These are phyloP conservation scores for Acrocyrtus sp. DNA, from an alignment of 2,888 invertebrate species.

Conservation along the genomic window DNA sequence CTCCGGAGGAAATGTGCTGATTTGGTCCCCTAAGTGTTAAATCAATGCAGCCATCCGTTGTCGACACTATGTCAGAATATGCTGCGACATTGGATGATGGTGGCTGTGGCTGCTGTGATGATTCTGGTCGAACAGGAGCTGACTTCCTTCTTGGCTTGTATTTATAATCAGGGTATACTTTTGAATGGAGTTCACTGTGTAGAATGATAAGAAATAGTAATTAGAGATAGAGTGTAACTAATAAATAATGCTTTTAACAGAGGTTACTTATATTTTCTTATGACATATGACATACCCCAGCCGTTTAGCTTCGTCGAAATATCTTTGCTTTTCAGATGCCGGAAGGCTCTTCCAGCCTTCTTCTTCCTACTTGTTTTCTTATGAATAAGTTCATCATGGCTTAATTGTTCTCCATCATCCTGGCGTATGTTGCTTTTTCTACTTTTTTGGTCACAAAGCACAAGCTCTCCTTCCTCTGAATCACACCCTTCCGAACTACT, in stretches of 20 bases:
- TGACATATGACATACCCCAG: constrained; percentile 40
- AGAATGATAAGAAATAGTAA: constrained; percentile 5
- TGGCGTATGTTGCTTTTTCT: constrained; percentile 1
- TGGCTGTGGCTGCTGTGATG: no score
- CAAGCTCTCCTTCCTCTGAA: constrained; percentile 35
- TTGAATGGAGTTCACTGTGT: constrained; percentile 45
- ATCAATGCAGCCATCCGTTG: constrained; percentile 44
- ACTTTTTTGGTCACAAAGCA: constrained; percentile 21
- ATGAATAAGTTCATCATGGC: constrained; percentile 29
- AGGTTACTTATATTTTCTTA: no score
- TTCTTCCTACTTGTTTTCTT: constrained; percentile 35
- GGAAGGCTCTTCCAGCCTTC: constrained; percentile 53
- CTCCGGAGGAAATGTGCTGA: constrained; percentile 28
- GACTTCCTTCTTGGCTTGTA: constrained; percentile 48
- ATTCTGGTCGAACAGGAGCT: constrained; percentile 34
- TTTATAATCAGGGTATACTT: constrained; percentile 52
- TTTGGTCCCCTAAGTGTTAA: constrained; percentile 39
- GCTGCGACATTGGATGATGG: constrained; percentile 14
- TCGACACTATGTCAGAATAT: constrained; percentile 28
- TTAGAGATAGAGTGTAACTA: no score
- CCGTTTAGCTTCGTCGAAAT: constrained; percentile 52
- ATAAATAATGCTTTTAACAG: no score
- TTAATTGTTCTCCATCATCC: constrained; percentile 18
- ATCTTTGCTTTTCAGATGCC: constrained; percentile 38
- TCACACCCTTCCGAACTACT: constrained; percentile 43